A percentile compares a stretch with the other conserved stretches of the same genome.
Conservation (phyloP, 2,797 vertebrate genomes). For the Prunella strophiata region DNA sequence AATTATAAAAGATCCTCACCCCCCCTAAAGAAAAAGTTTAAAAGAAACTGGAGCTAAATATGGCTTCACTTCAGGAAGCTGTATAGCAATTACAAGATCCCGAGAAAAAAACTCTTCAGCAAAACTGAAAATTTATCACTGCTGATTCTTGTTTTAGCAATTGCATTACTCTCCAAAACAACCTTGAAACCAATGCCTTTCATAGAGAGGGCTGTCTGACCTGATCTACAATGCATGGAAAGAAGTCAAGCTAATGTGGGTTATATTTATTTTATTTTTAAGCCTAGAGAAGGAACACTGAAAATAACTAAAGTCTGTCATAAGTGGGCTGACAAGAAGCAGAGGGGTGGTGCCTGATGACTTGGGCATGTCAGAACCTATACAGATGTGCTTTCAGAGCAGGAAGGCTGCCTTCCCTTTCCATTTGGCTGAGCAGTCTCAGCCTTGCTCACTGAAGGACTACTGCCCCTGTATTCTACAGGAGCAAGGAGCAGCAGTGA, state of each 20-base stretch:
- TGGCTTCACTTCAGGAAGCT: not conserved
- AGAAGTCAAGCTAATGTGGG: not conserved
- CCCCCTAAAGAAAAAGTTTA: not conserved
- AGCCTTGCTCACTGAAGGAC: not conserved
- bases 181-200: not conserved
- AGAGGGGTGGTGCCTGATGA: not conserved
- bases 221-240: not conserved
- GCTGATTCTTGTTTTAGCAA: not conserved
- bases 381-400: not conserved
- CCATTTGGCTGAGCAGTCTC: not conserved
- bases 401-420: not conserved
- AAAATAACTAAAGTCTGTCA: not conserved
- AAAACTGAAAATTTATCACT: not conserved
- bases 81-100: not conserved
- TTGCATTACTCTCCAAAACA: not conserved
- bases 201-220: not conserved
- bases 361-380: not conserved
- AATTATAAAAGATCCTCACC: not conserved
- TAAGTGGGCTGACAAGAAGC: not conserved
- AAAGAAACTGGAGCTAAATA: not conserved
- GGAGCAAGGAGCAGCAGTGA: not conserved
- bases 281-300: not conserved
- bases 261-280: not conserved
- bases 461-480: not conserved
- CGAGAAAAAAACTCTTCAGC: not conserved